These are phyloP conservation scores for Choristoneura rosaceana DNA, from an alignment of 2,888 invertebrate genomes.

Conservation along the genomic window DNA sequence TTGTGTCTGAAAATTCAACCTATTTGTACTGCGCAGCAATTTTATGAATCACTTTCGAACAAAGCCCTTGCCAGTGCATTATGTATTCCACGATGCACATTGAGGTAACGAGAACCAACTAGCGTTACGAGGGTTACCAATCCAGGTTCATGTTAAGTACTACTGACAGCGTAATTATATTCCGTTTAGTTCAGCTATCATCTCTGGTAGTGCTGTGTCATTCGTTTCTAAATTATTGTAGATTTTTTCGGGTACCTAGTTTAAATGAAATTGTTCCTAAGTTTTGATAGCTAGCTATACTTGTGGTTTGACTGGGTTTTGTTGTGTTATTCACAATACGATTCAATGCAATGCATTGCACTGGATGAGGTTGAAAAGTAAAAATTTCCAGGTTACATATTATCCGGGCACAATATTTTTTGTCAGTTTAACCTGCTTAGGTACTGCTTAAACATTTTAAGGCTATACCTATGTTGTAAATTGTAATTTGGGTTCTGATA, in stretches of 20 bases:
- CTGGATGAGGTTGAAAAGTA: too few species aligned
- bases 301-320: too few species aligned
- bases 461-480: background rate
- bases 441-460: too few species aligned
- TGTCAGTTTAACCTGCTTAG: background rate
- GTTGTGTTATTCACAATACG: too few species aligned
- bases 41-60: conserved; percentile 44
- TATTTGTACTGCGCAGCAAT: conserved; percentile 14
- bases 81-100: conserved; percentile 50
- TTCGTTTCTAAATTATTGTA: background rate
- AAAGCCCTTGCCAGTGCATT: conserved; percentile 44
- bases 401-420: background rate
- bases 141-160: background rate
- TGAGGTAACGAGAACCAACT: conserved; percentile 15
- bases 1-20: conserved; percentile 34
- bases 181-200: conserved; percentile 10
- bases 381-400: background rate
- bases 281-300: too few species aligned
- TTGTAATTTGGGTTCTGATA: conserved; percentile 15
- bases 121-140: conserved; percentile 11
- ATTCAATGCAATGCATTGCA: too few species aligned
- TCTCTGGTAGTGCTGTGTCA: background rate
- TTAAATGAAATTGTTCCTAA: background rate
- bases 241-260: background rate
- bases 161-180: background rate